phyloP scores from a whole-genome alignment of 2,113 vertebrate species.

The Cyphomyrus discorhynchus region DNA sequence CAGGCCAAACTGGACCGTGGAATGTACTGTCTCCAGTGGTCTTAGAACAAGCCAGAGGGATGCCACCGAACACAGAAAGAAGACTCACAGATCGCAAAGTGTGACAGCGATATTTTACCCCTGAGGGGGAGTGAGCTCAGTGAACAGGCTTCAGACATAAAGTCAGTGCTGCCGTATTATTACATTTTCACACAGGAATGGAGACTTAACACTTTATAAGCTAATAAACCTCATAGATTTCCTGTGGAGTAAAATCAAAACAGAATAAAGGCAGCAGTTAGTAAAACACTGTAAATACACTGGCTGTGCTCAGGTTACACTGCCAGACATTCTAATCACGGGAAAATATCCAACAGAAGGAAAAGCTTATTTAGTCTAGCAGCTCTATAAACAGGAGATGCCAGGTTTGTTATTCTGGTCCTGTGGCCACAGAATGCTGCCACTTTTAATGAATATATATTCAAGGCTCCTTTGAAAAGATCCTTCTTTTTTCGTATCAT shows the following conservation, averaged over 20 bases:
- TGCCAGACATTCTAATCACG: not conserved
- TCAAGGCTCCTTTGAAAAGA: not conserved
- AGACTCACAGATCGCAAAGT: not conserved
- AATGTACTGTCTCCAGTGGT: not conserved
- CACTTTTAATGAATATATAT: not conserved
- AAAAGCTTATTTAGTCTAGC: not conserved
- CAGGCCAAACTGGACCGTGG: not conserved
- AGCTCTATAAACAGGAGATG: not conserved
- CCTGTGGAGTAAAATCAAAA: not conserved
- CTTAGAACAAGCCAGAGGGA: not conserved
- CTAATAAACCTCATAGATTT: not conserved
- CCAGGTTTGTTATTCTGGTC: not conserved
- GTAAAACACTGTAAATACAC: not conserved
- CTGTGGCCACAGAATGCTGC: not conserved
- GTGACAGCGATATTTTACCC: not conserved
- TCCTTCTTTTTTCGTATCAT: not conserved
- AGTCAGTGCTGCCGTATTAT: not conserved
- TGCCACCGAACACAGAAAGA: not conserved
- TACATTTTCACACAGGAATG: not conserved
- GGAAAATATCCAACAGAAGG: not conserved
- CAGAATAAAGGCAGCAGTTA: not conserved
- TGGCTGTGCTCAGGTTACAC: not conserved
- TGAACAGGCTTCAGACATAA: not conserved
- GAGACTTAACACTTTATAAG: not conserved
- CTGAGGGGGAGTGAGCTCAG: not conserved